These are phyloP conservation scores for Oophaga pumilio DNA, from an alignment of 2,113 vertebrate genomes.

Conservation along the genomic window DNA sequence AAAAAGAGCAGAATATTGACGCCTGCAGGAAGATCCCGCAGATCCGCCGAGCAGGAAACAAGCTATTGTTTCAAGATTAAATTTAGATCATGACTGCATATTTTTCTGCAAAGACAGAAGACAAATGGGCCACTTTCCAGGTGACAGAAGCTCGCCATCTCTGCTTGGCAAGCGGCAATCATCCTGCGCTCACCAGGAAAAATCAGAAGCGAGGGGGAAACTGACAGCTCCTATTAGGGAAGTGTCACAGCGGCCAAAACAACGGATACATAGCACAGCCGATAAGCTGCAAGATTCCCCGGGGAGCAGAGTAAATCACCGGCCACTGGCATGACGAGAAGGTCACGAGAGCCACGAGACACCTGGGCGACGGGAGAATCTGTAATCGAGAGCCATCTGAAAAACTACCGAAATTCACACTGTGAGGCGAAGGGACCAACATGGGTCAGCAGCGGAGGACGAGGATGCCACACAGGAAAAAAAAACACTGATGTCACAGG, in stretches of 20 bases:
- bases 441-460: neutral
- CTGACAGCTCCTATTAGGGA: conserved; percentile 43
- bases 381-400: neutral
- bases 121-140: neutral
- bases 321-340: conserved; percentile 13
- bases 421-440: neutral
- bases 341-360: neutral
- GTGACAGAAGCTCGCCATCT: neutral
- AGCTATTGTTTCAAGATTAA: neutral
- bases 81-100: neutral
- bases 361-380: neutral
- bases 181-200: conserved; percentile 38
- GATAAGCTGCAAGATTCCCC: conserved; percentile 12
- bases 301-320: conserved; percentile 26
- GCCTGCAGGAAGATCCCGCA: neutral
- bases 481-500: neutral
- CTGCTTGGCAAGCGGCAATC: conserved; percentile 15
- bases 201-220: conserved; percentile 14
- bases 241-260: conserved; percentile 25
- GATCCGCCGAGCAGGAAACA: neutral
- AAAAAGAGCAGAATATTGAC: neutral
- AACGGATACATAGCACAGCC: conserved; percentile 28
- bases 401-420: neutral
- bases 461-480: neutral
- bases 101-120: conserved; percentile 7